These are phyloP conservation scores for Trachops cirrhosus DNA, from an alignment of 2,797 vertebrate species.

Conservation along the genomic window DNA sequence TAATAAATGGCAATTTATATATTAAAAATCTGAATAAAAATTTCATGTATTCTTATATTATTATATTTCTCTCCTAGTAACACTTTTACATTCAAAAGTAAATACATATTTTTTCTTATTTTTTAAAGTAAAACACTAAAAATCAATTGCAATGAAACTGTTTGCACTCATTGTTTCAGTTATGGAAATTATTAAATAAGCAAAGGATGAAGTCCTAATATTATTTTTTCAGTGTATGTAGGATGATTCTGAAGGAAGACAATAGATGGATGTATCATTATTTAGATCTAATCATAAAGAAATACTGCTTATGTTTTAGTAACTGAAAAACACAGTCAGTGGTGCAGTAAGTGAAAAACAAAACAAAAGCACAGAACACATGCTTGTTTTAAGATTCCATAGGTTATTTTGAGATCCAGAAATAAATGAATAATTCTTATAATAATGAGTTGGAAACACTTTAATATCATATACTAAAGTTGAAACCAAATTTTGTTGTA, in stretches of 20 bases:
- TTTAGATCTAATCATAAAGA: not conserved
- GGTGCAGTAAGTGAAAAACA: not conserved
- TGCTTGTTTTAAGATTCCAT: not conserved
- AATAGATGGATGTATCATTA: not conserved
- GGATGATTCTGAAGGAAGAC: not conserved
- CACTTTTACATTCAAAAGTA: not conserved
- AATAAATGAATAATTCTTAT: conserved; percentile 16
- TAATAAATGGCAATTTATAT: not conserved
- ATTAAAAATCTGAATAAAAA: not conserved
- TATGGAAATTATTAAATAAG: not conserved
- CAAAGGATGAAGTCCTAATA: not conserved
- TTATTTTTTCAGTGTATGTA: not conserved
- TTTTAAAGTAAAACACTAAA: not conserved
- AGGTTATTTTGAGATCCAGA: not conserved
- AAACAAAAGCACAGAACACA: not conserved
- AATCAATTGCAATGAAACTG: not conserved
- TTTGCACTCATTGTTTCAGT: not conserved
- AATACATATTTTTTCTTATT: not conserved
- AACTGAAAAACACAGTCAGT: not conserved
- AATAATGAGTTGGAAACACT: not conserved
- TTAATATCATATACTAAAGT: not conserved
- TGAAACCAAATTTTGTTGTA: not conserved
- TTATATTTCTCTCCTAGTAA: not conserved
- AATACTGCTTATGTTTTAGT: not conserved
- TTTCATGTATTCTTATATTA: not conserved